Base-by-base conservation (phyloP, 2,797 vertebrate genomes). In the Etheostoma nigrum region DNA sequence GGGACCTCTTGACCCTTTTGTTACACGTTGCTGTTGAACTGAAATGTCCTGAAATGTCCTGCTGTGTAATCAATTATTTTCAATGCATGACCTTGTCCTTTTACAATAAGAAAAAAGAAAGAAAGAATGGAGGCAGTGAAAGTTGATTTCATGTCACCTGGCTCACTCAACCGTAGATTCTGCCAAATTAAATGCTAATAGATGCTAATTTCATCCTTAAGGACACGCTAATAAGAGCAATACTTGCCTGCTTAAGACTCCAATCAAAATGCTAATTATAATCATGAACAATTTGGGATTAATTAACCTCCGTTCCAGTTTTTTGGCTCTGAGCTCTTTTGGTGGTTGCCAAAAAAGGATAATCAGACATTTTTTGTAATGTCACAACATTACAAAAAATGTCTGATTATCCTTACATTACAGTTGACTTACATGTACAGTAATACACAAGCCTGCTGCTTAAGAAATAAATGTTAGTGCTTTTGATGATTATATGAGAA, bases 181-280 rank as follows among this genome's bases (percentile, higher is more conserved):
- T 54, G 44, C 49, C 71, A 80, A 88, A 88, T 86, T 82, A 82
- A 83, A 30, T 30, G 30, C 30, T 30, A 30, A 30, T 6, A 89
- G 77, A 83, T 82, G 84, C 67, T 79, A 74, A 88, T 92, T 87
- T 84, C 58, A 73, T 83, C 69, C 79, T 76, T 61, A 81, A 84
- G 68, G 65, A 78, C 27, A 64, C 7, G 1, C 55, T 87, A 83
- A 91, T 79, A 79, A 60, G 84, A 85, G 70, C 72, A 81, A 89
- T 80, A 85, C 72, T 76, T 82, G 67, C 70, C 74, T 85, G 72
- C 19, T 76, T 87, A 75, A 72, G 74, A 70, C 79, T 84, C 62
- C 77, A 86, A 90, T 92, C 74, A 89, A 88, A 88, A 89, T 88
- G 85, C 69, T 86, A 91, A 87, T 90, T 86, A 76, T 51, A 76